Percentiles rank a stretch among this genome's conserved stretches.
These are phyloP conservation scores for Papilio helenus DNA, from an alignment of 1,140 invertebrate genomes.

Conservation along the genomic window DNA sequence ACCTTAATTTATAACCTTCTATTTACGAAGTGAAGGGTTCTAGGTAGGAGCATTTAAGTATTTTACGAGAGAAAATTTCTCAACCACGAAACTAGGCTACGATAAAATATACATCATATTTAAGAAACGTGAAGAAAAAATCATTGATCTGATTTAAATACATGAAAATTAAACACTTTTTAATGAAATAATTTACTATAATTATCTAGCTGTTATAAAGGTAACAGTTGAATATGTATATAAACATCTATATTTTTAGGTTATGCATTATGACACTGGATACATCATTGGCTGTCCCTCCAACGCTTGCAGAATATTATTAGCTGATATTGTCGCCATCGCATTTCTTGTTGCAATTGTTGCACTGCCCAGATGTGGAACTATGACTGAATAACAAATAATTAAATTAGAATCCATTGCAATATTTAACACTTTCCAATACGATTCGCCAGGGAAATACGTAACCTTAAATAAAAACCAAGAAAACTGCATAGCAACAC, in stretches of 20 bases:
- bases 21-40: not conserved
- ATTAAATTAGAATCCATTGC: not conserved
- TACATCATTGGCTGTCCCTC: conserved; percentile 86
- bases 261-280: conserved; percentile 51
- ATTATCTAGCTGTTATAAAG: too few species aligned
- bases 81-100: not conserved
- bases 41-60: not conserved
- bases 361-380: conserved; percentile 95
- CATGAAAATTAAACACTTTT: too few species aligned
- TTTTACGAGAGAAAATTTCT: not conserved
- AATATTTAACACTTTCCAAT: conserved; percentile 12
- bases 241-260: not conserved
- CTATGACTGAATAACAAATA: conserved; percentile 85
- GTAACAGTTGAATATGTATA: not conserved
- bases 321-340: conserved; percentile 91
- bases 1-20: not conserved
- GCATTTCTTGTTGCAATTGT: conserved; percentile 89
- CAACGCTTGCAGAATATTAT: conserved; percentile 91
- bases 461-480: too few species aligned
- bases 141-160: too few species aligned
- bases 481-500: too few species aligned
- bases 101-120: too few species aligned
- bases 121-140: too few species aligned
- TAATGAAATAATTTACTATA: too few species aligned
- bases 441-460: not conserved